phyloP scores from a whole-genome alignment of 2,888 invertebrate species.

The Parapristionchus giblindavisi region DNA sequence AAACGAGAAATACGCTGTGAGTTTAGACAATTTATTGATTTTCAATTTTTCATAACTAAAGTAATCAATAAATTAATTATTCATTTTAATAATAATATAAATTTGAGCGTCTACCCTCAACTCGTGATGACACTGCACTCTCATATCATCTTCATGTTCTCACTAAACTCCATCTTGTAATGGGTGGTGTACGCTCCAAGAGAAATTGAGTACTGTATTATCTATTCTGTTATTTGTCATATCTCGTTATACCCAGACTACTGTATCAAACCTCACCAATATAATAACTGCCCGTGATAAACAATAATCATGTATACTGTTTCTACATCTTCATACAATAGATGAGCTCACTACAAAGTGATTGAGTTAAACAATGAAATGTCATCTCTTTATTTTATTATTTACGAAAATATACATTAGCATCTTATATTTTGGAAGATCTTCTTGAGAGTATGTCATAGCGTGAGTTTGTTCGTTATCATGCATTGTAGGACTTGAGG shows the following conservation, averaged over 20 bases:
- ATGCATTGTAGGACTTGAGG: too few species aligned
- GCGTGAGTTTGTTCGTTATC: too few species aligned
- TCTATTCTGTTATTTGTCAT: not conserved
- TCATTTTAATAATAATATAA: not conserved
- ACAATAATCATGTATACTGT: too few species aligned
- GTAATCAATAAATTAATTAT: not conserved
- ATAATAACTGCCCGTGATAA: too few species aligned
- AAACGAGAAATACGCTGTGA: conserved; percentile 27
- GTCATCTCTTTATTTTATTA: too few species aligned
- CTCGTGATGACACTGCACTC: conserved; percentile 34
- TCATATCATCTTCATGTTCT: conserved; percentile 36
- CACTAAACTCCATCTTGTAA: conserved; percentile 34
- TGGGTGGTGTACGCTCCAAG: not conserved
- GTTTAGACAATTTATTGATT: not conserved
- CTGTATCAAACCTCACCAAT: not conserved
- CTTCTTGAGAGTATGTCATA: too few species aligned
- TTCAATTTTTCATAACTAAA: not conserved
- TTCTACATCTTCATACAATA: too few species aligned
- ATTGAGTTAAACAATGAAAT: too few species aligned
- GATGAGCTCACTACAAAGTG: too few species aligned
- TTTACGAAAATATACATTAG: too few species aligned
- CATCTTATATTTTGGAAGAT: too few species aligned
- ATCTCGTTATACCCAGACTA: not conserved
- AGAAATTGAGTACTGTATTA: not conserved
- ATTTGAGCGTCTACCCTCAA: conserved; percentile 22